Evolutionary conservation across 1,140 invertebrate genomes (phyloP).

Genomic region (Paralvinella palmiformis): DNA sequence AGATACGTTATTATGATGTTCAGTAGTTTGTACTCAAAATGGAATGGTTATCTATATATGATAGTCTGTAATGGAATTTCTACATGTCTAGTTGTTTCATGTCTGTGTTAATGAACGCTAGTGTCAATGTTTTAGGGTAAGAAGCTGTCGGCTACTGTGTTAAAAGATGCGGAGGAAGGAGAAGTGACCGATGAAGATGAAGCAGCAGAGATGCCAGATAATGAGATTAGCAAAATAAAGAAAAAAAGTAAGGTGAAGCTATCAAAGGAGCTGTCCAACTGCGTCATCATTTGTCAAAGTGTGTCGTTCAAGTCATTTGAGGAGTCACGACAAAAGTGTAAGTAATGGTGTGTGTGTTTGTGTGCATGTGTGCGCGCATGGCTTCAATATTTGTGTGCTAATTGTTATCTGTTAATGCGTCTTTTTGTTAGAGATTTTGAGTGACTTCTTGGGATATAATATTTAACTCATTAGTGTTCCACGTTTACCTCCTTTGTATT

Average conservation of each 20-base stretch:
- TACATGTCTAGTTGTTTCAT: no score
- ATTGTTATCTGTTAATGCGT: no score
- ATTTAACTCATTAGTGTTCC: neutral
- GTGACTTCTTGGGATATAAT: neutral
- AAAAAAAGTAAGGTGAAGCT: slow-evolving; percentile 32
- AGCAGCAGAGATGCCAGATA: slow-evolving; percentile 33
- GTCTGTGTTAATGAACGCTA: no score
- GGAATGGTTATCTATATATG: no score
- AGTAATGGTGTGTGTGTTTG: no score
- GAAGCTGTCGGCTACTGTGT: slow-evolving; percentile 23
- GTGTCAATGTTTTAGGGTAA: slow-evolving; percentile 32
- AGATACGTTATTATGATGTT: no score
- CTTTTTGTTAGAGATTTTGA: no score
- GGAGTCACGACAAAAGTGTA: slow-evolving; percentile 14
- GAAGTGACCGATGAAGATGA: slow-evolving; percentile 42
- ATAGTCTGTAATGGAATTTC: no score
- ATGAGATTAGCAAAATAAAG: slow-evolving; percentile 18
- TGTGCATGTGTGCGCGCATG: no score
- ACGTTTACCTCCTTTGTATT: slow-evolving; percentile 5
- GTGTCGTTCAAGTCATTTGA: slow-evolving; percentile 21
- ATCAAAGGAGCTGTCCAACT: slow-evolving; percentile 45
- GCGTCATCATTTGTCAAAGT: slow-evolving; percentile 51
- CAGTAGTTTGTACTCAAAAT: no score
- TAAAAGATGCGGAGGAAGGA: slow-evolving; percentile 19
- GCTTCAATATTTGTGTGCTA: no score